Evolutionary conservation across 2,888 invertebrate species (phyloP).

Genomic region (Temnothorax ravouxi): DNA sequence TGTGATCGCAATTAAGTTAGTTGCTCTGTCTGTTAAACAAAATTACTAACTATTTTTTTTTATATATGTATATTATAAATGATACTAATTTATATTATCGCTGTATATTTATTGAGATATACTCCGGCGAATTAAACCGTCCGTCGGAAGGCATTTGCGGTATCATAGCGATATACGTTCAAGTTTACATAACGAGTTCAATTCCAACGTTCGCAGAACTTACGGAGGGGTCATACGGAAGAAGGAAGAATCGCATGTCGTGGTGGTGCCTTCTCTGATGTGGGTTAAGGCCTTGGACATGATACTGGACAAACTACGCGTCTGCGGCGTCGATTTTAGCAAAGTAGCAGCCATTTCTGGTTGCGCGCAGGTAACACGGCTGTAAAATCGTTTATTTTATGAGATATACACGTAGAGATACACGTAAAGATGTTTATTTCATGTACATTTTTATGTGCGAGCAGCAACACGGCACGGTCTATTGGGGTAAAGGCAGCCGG

Average conservation of each 20-base stretch:
- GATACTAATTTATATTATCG: constrained; percentile 11
- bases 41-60: background rate
- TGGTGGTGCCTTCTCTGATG: constrained; percentile 95
- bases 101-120: constrained; percentile 89
- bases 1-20: background rate
- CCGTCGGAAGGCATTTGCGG: constrained; percentile 93
- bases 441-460: constrained; percentile 43
- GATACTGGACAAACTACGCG: constrained; percentile 93
- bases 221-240: constrained; percentile 89
- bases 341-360: constrained; percentile 95
- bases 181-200: background rate
- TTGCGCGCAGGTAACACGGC: constrained; percentile 93
- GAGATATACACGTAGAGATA: background rate
- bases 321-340: constrained; percentile 94
- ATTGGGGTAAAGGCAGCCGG: constrained; percentile 94
- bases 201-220: constrained; percentile 86
- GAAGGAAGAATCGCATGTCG: constrained; percentile 87
- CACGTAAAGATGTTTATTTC: background rate
- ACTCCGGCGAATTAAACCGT: constrained; percentile 87
- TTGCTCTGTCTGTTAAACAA: background rate
- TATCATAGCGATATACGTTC: constrained; percentile 86
- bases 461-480: constrained; percentile 99
- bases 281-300: constrained; percentile 99
- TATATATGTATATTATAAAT: background rate
- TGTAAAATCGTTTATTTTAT: constrained; percentile 12